These are phyloP conservation scores for Cliona cf. orientalis DNA, from an alignment of 37 sponge, comb jelly and placozoan species.

Conservation along the genomic window DNA sequence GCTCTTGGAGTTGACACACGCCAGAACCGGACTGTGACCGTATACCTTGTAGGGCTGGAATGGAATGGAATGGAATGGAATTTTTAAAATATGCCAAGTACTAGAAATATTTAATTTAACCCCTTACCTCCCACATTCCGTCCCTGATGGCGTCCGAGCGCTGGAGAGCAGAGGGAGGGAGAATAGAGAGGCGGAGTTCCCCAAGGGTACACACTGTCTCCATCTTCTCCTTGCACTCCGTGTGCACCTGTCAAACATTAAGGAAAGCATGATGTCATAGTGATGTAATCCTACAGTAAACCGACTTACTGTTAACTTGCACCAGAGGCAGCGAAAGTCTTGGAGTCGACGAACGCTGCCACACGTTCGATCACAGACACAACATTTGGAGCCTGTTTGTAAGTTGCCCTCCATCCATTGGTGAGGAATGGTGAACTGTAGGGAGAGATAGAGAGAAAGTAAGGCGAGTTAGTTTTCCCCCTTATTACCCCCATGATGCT, in stretches of 20 bases:
- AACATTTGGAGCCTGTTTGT: slow-evolving; percentile 80
- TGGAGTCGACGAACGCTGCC: slow-evolving; percentile 72
- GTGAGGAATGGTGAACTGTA: slow-evolving; percentile 78
- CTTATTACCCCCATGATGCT: too few species aligned
- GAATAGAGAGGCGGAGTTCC: slow-evolving; percentile 58
- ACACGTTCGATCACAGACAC: slow-evolving; percentile 77
- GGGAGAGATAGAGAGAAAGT: too few species aligned
- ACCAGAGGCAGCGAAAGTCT: slow-evolving; percentile 95
- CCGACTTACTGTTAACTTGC: slow-evolving; percentile 81
- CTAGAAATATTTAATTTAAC: background rate
- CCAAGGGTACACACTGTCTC: slow-evolving; percentile 72
- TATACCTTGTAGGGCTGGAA: slow-evolving; percentile 64
- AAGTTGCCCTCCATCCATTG: slow-evolving; percentile 97
- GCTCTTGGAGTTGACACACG: slow-evolving; percentile 93
- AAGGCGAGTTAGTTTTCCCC: too few species aligned
- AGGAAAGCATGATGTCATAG: background rate
- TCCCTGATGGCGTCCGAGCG: slow-evolving; percentile 64
- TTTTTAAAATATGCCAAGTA: background rate
- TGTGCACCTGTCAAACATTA: slow-evolving; percentile 84
- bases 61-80: slow-evolving; percentile 11
- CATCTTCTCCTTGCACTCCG: slow-evolving; percentile 67
- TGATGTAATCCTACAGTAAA: background rate
- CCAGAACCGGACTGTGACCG: slow-evolving; percentile 85
- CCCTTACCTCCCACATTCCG: slow-evolving; percentile 83
- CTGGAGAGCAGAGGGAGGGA: slow-evolving; percentile 80